These are phyloP conservation scores for Axinella damicornis DNA, from an alignment of 37 sponge, comb jelly and placozoan species.

Conservation along the genomic window DNA sequence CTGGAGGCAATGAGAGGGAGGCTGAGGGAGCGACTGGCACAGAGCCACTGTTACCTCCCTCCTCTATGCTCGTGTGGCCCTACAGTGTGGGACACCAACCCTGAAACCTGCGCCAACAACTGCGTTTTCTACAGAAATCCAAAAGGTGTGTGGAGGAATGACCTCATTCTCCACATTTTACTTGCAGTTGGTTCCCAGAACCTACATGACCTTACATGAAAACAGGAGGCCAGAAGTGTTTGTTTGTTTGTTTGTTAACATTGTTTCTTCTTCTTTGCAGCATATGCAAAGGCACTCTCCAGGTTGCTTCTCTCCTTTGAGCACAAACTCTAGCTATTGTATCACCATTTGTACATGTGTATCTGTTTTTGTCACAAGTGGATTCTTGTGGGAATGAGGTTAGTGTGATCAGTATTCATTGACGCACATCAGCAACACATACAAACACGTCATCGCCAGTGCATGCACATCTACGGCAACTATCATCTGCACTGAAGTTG, in stretches of 20 bases:
- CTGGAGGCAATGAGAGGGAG: constrained; percentile 61
- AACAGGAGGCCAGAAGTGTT: too few species aligned
- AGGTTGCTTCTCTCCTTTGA: constrained; percentile 55
- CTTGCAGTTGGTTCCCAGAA: too few species aligned
- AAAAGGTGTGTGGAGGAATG: constrained; percentile 28
- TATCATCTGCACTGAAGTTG: too few species aligned
- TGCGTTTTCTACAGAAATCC: constrained; percentile 82
- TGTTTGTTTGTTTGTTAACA: too few species aligned
- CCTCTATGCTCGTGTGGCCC: constrained; percentile 80
- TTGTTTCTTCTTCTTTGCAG: neutral
- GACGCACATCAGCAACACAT: too few species aligned
- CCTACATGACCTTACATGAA: too few species aligned
- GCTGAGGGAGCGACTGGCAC: constrained; percentile 56
- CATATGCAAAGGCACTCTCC: constrained; percentile 62
- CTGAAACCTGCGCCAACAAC: constrained; percentile 86
- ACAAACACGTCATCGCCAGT: too few species aligned
- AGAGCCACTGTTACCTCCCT: constrained; percentile 30
- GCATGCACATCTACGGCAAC: too few species aligned
- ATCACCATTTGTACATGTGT: neutral
- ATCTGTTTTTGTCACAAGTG: too few species aligned
- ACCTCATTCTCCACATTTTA: neutral
- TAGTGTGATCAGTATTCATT: too few species aligned
- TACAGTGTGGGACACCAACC: constrained; percentile 79
- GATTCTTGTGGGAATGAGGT: too few species aligned
- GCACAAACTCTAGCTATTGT: neutral